A percentile compares a stretch with the other conserved stretches of the same genome.
Conservation (phyloP, 2,888 invertebrate genomes). For the Antheraea yamamai region DNA sequence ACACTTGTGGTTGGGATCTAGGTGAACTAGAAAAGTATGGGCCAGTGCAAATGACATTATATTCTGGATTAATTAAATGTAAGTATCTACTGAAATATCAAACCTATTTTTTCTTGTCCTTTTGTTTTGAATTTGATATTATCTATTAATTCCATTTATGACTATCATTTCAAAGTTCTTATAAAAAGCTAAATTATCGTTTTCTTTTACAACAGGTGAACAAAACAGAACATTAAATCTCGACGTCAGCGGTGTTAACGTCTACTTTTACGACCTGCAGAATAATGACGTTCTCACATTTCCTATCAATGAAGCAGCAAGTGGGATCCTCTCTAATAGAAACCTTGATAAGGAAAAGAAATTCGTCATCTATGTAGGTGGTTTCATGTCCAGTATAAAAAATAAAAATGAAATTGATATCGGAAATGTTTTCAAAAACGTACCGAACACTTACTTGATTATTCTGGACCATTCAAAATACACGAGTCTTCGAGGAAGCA, state of each 20-base stretch:
- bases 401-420: constrained; percentile 61
- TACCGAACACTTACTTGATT: constrained; percentile 66
- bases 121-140: too few species aligned
- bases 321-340: constrained; percentile 51
- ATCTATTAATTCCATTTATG: too few species aligned
- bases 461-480: constrained; percentile 72
- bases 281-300: constrained; percentile 47
- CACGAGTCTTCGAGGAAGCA: constrained; percentile 60
- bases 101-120: too few species aligned
- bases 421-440: constrained; percentile 57
- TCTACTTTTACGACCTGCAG: constrained; percentile 65
- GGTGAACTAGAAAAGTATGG: constrained; percentile 56
- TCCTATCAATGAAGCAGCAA: constrained; percentile 54
- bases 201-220: constrained; percentile 45
- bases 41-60: constrained; percentile 59
- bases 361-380: constrained; percentile 66
- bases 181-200: too few species aligned
- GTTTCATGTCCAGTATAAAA: constrained; percentile 67
- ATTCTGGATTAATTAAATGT: constrained; percentile 66
- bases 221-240: constrained; percentile 55
- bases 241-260: constrained; percentile 60
- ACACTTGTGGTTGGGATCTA: constrained; percentile 25
- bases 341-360: constrained; percentile 55
- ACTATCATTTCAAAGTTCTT: too few species aligned
- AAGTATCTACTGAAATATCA: constrained; percentile 38